These are phyloP conservation scores for Limnothrissa miodon DNA, from an alignment of 2,113 vertebrate species.

Conservation along the genomic window DNA sequence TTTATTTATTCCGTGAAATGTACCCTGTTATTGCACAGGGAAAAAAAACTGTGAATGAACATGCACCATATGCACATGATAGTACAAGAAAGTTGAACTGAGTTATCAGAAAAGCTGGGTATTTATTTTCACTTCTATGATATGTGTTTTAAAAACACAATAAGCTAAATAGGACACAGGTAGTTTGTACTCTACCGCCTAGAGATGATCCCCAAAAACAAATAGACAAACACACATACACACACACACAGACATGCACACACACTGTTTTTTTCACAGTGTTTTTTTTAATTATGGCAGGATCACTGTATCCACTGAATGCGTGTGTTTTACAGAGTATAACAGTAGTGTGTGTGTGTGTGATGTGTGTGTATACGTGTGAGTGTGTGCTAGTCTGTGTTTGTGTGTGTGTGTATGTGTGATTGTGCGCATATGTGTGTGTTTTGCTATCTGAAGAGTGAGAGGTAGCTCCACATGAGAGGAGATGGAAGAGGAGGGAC, in stretches of 20 bases:
- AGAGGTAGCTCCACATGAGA: constrained; percentile 34
- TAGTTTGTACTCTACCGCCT: too few relatives aligned
- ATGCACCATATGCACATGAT: too few relatives aligned
- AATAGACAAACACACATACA: constrained; percentile 9
- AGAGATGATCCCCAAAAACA: too few relatives aligned
- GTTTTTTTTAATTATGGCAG: neutral
- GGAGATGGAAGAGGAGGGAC: constrained; percentile 42
- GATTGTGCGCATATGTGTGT: too few relatives aligned
- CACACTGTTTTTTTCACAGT: neutral
- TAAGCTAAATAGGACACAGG: too few relatives aligned
- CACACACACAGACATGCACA: neutral
- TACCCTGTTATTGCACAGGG: constrained; percentile 7
- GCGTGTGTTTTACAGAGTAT: neutral
- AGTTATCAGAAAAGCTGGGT: neutral
- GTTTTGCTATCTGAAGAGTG: constrained; percentile 30
- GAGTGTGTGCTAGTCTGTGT: neutral
- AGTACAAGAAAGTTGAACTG: too few relatives aligned
- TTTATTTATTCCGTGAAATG: constrained; percentile 38
- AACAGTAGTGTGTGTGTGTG: neutral
- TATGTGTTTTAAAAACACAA: neutral
- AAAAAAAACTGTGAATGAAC: neutral
- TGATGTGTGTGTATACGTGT: neutral
- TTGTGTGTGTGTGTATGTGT: constrained; percentile 18
- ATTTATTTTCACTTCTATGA: neutral
- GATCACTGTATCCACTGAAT: neutral